Evolutionary conservation across 2,113 vertebrate genomes (phyloP).

Genomic region (Sarotherodon lohbergeri): DNA sequence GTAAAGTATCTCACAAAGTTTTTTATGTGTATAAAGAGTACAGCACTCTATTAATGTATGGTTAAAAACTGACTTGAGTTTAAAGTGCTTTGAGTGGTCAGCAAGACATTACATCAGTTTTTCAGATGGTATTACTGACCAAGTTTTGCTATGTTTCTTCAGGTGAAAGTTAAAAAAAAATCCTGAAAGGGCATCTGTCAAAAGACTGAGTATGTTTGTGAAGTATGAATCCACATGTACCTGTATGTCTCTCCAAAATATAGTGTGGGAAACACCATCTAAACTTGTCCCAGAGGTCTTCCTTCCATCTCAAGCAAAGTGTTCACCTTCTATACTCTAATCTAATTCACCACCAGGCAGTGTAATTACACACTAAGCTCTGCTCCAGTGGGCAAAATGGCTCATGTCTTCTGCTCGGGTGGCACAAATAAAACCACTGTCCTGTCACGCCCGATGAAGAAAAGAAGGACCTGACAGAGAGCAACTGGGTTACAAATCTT

Average conservation of each 20-base stretch:
- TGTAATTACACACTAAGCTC: conserved; percentile 53
- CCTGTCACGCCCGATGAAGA: conserved; percentile 15
- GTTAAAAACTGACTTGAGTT: not conserved
- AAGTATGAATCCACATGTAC: not conserved
- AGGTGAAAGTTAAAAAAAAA: not conserved
- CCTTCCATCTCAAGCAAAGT: not conserved
- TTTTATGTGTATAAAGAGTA: not conserved
- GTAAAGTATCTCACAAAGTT: not conserved
- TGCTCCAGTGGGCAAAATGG: conserved; percentile 47
- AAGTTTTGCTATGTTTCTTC: not conserved
- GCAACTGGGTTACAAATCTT: conserved; percentile 21
- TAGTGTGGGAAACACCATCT: not conserved
- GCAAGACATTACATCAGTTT: not conserved
- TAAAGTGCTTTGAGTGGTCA: not conserved
- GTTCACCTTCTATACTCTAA: conserved; percentile 22
- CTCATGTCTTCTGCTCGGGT: conserved; percentile 44
- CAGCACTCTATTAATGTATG: not conserved
- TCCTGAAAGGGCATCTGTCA: not conserved
- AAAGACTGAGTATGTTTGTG: not conserved
- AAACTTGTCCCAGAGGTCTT: not conserved
- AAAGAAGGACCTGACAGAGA: not conserved
- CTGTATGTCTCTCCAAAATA: not conserved
- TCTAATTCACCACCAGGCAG: conserved; percentile 67
- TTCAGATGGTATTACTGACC: not conserved
- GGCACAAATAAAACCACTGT: conserved; percentile 37